Conservation (phyloP, 2,888 invertebrate genomes). For the Patella ulyssiponensis region DNA sequence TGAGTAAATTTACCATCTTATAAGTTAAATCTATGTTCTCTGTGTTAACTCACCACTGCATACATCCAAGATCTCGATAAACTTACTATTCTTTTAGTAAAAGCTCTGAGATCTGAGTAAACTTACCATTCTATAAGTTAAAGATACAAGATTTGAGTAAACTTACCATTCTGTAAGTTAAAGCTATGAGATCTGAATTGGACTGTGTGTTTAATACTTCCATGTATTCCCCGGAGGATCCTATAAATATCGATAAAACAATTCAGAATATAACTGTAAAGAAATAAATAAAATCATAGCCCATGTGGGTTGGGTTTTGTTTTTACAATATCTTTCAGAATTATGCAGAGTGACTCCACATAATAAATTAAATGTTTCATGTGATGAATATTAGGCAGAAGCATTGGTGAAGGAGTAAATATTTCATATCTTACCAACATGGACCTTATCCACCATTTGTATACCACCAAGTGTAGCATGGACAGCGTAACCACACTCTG, state of each 20-base stretch:
- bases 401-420: neutral
- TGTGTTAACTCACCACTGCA: no score
- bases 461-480: constrained; percentile 81
- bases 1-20: constrained; percentile 19
- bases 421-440: constrained; percentile 73
- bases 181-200: constrained; percentile 78
- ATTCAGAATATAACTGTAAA: no score
- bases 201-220: constrained; percentile 80
- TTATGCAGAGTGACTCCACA: no score
- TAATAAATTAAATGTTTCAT: neutral
- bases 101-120: constrained; percentile 78
- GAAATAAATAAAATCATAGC: no score
- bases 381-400: neutral
- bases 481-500: constrained; percentile 85
- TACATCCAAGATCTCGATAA: constrained; percentile 6
- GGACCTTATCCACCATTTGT: constrained; percentile 83
- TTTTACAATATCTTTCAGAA: no score
- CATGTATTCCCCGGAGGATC: constrained; percentile 82
- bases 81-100: constrained; percentile 83
- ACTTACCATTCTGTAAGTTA: constrained; percentile 83
- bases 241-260: constrained; percentile 55
- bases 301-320: no score
- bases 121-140: constrained; percentile 83
- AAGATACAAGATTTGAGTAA: constrained; percentile 78
- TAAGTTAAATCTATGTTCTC: no score